Evolutionary conservation across 2,113 vertebrate species (phyloP).

Genomic region (Chiloscyllium plagiosum): DNA sequence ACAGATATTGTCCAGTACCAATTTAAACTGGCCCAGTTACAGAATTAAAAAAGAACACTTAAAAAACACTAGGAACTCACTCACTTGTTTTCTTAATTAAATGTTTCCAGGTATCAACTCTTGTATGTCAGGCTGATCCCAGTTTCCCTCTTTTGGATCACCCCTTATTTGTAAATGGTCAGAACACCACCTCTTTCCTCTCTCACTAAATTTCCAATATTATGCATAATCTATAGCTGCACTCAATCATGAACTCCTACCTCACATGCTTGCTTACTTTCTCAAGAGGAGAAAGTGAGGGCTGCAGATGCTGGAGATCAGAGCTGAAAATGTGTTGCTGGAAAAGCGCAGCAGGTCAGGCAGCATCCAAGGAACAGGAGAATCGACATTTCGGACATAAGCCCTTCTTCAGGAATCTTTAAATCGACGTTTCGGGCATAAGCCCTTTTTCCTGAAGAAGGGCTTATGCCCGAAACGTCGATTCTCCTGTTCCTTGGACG

Average conservation of each 20-base stretch:
- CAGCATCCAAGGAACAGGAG: too few species aligned
- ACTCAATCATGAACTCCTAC: background rate
- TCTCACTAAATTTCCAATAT: background rate
- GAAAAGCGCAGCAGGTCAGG: too few species aligned
- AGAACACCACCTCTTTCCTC: background rate
- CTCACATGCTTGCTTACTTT: background rate
- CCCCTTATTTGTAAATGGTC: background rate
- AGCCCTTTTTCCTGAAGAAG: too few species aligned
- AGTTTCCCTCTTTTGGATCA: too few species aligned
- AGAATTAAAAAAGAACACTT: background rate
- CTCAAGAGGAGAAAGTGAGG: too few species aligned
- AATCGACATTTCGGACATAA: too few species aligned
- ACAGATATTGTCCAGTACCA: background rate
- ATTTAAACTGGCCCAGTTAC: background rate
- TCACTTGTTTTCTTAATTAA: background rate
- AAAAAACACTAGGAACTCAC: background rate
- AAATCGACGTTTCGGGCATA: too few species aligned
- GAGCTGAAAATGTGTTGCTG: too few species aligned
- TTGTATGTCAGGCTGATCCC: background rate
- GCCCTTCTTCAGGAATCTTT: too few species aligned
- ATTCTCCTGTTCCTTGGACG: too few species aligned
- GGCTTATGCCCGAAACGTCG: too few species aligned
- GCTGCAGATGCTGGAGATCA: too few species aligned
- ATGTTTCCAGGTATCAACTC: background rate
- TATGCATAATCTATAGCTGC: background rate